Evolutionary conservation across 1,140 invertebrate species (phyloP).

Genomic region (Portunus trituberculatus): DNA sequence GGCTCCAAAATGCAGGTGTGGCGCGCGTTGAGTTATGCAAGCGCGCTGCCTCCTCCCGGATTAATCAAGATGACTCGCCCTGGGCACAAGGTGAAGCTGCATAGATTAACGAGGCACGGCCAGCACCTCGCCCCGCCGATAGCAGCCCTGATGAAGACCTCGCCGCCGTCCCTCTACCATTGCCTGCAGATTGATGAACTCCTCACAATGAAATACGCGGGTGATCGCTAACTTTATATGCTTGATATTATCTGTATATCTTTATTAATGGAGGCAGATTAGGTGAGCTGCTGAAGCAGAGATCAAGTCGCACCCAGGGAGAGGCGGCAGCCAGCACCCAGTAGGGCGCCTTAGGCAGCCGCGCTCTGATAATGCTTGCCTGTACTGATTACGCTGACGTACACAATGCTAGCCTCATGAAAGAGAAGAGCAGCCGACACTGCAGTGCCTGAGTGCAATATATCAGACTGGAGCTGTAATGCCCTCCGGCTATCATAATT

Average conservation of each 20-base stretch:
- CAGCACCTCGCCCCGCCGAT: slow-evolving; percentile 27
- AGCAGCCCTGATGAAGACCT: slow-evolving; percentile 48
- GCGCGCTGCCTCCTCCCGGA: slow-evolving; percentile 48
- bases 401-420: background rate
- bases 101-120: slow-evolving; percentile 40
- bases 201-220: slow-evolving; percentile 9
- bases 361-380: background rate
- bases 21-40: slow-evolving; percentile 46
- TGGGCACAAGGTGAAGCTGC: slow-evolving; percentile 55
- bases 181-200: slow-evolving; percentile 28
- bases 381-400: background rate
- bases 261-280: slow-evolving; percentile 35
- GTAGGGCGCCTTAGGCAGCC: background rate
- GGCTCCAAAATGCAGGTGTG: slow-evolving; percentile 53
- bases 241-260: slow-evolving; percentile 47
- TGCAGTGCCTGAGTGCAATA: background rate
- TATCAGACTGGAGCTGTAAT: no score
- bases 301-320: background rate
- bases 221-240: slow-evolving; percentile 36
- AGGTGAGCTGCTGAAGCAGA: background rate
- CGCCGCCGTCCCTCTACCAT: slow-evolving; percentile 26
- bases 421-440: background rate
- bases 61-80: slow-evolving; percentile 60
- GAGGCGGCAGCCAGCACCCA: background rate
- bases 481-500: background rate